These are phyloP conservation scores for Acanthosepion pharaonis DNA, from an alignment of 2,888 invertebrate species.

Conservation along the genomic window DNA sequence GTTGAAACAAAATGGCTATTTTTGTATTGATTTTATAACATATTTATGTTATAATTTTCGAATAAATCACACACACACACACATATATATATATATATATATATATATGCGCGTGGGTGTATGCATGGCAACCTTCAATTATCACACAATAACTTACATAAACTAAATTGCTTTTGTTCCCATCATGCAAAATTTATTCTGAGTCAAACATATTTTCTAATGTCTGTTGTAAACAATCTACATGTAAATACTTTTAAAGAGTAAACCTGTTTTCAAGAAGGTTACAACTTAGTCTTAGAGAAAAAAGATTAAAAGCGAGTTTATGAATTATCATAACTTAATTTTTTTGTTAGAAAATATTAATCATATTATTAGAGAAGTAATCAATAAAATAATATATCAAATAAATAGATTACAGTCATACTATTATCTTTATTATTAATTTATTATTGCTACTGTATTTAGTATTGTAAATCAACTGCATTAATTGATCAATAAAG, in stretches of 20 bases:
- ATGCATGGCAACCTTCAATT: not conserved
- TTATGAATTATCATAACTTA: not conserved
- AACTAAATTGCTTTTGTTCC: not conserved
- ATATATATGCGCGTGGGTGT: not conserved
- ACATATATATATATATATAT: not conserved
- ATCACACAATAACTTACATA: not conserved
- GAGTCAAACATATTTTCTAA: not conserved
- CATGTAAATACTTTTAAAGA: not conserved
- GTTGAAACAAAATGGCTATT: no score
- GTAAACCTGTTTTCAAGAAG: not conserved
- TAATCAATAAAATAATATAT: not conserved
- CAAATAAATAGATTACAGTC: not conserved
- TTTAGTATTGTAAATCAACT: no score
- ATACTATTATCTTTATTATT: no score
- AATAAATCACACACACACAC: no score
- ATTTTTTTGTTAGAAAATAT: not conserved
- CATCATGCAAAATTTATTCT: not conserved
- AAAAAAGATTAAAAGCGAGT: not conserved
- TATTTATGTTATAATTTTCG: no score
- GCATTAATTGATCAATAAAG: no score
- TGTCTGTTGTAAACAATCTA: not conserved
- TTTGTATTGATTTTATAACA: no score
- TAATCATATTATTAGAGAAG: not conserved
- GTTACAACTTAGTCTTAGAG: not conserved
- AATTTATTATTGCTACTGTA: no score